phyloP scores from a whole-genome alignment of 2,797 vertebrate genomes.

The Menidia menidia region DNA sequence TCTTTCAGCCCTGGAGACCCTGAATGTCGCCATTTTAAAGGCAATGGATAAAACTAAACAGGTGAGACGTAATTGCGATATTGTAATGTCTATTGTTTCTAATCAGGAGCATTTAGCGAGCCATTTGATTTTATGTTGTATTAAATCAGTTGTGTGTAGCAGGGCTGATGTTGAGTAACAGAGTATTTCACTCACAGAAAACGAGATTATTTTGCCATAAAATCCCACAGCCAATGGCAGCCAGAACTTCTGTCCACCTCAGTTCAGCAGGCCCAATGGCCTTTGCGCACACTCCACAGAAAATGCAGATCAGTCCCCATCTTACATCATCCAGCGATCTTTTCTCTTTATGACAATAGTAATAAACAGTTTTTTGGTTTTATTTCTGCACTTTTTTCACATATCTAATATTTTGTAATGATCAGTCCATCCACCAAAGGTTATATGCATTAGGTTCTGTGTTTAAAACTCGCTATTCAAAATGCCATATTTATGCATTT shows the following conservation, averaged over 20 bases:
- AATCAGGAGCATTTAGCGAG: neutral
- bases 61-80: slow-evolving; percentile 77
- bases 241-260: slow-evolving; percentile 10
- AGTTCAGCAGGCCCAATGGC: neutral
- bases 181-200: slow-evolving; percentile 3
- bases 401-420: too few relatives aligned
- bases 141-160: neutral
- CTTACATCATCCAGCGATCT: neutral
- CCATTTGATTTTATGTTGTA: neutral
- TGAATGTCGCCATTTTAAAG: slow-evolving; percentile 91
- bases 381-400: too few relatives aligned
- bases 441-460: too few relatives aligned
- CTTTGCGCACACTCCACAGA: neutral
- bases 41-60: slow-evolving; percentile 98
- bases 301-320: neutral
- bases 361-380: too few relatives aligned
- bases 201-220: slow-evolving; percentile 5
- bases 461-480: too few relatives aligned
- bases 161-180: neutral
- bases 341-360: slow-evolving; percentile 12
- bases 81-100: neutral
- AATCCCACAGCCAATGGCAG: slow-evolving; percentile 6
- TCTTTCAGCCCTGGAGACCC: slow-evolving; percentile 91
- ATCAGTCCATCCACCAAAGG: too few relatives aligned
- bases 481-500: neutral